Conservation (phyloP, 1,140 invertebrate genomes). For the Goniozus legneri region DNA sequence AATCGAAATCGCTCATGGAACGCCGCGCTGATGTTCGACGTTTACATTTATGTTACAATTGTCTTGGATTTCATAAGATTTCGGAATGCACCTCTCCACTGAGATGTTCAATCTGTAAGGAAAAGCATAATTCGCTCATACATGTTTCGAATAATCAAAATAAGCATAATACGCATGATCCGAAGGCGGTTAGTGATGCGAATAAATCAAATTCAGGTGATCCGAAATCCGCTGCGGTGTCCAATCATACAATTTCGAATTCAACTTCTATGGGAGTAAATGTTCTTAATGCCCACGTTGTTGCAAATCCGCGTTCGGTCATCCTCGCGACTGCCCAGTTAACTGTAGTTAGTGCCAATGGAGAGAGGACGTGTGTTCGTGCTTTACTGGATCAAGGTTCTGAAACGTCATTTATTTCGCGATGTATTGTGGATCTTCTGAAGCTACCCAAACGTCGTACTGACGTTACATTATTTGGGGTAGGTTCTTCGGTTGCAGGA, state of each 20-base stretch:
- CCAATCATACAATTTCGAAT: background rate
- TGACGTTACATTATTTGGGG: background rate
- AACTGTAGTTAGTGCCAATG: background rate
- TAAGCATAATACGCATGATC: too few relatives aligned
- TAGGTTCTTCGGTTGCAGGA: background rate
- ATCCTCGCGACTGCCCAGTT: background rate
- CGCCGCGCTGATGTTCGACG: background rate
- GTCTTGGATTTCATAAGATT: background rate
- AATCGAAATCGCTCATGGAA: background rate
- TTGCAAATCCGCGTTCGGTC: too few relatives aligned
- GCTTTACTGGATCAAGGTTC: background rate
- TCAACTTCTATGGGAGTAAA: background rate
- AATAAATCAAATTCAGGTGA: background rate
- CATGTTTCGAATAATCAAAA: too few relatives aligned
- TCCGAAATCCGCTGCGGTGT: background rate
- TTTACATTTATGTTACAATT: slow-evolving; percentile 7
- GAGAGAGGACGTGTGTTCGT: background rate
- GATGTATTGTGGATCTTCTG: background rate
- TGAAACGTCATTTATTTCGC: background rate
- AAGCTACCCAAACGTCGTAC: background rate
- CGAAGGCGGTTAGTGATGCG: background rate
- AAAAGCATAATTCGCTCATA: background rate
- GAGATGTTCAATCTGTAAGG: background rate
- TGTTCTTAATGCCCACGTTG: background rate
- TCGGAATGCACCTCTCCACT: background rate